A percentile compares a stretch with the other conserved stretches of the same genome.
phyloP scores from a whole-genome alignment of 1,140 invertebrate species.

The Hermetia illucens region DNA sequence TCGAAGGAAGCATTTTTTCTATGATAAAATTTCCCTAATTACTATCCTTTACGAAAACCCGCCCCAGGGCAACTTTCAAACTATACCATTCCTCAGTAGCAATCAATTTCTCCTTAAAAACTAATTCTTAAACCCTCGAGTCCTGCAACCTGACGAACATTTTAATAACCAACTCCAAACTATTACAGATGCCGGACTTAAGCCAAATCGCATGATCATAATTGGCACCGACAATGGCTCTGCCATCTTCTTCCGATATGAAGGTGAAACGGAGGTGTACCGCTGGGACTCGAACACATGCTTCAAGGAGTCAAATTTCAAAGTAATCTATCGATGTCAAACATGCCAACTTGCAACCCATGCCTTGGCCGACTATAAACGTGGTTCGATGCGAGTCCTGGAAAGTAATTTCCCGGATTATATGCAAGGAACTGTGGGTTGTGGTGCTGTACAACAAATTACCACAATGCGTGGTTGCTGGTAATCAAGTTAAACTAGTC shows the following conservation, averaged over 20 bases:
- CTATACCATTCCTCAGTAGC: background rate
- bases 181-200: slow-evolving; percentile 35
- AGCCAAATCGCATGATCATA: slow-evolving; percentile 36
- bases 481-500: no score
- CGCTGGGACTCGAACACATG: slow-evolving; percentile 42
- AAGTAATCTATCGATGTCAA: slow-evolving; percentile 34
- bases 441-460: slow-evolving; percentile 39
- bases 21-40: no score
- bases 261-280: slow-evolving; percentile 42
- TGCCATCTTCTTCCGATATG: slow-evolving; percentile 41
- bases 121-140: no score
- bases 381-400: slow-evolving; percentile 39
- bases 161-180: no score
- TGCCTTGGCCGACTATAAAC: slow-evolving; percentile 37
- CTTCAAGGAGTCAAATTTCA: slow-evolving; percentile 36
- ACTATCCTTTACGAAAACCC: background rate
- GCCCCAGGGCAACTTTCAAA: background rate
- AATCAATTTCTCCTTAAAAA: background rate
- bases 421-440: slow-evolving; percentile 42
- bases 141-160: no score
- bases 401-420: slow-evolving; percentile 49
- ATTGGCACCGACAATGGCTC: slow-evolving; percentile 45
- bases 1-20: no score
- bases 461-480: slow-evolving; percentile 32
- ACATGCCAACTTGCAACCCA: slow-evolving; percentile 40